Evolutionary conservation across 2,888 invertebrate species (phyloP), one percentile per base, ranked within the genome.

Genomic region (Junonia oenone): DNA sequence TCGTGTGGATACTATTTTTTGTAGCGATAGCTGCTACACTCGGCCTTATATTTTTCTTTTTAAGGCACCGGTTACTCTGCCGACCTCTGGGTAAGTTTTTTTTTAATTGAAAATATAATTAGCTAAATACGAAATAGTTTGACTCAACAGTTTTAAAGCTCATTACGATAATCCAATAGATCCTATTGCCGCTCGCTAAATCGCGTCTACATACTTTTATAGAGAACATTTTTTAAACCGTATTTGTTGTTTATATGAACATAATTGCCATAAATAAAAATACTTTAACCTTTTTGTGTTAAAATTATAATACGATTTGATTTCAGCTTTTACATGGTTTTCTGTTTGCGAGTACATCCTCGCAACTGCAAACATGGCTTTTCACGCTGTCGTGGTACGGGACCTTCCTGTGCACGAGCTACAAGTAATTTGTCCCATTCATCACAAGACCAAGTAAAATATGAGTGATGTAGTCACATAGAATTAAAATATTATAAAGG

Each of bases 311-410:
- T 22, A 1, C 13, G n/a, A 29, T 37, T 57, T 38, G 9, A 14
- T 92, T 92, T 65, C 91, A 98, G 98, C 98, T 45, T 98, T 98
- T 88, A 98, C 97, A 78, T 96, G 96, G 95, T 98, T 98, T 90
- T 97, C 98, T 1, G 92, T 96, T 56, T 97, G 96, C 81, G 98
- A 98, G 84, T 98, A 98, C 82, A 92, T 97, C 73, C 95, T 98
- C 73, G 97, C 98, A 54, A 93, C 95, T 52, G 94, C 96, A 65
- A 98, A 98, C 83, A 98, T 98, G 96, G 95, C 95, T 56, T 98
- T 97, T 88, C 98, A 98, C 76, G 93, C 96, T 63, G 95, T 97
- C 35, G 96, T 97, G 52, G 94, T 96, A 58, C 91, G 94, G 74
- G 97, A 98, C 83, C 96, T 98, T 79, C 96, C 96, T 11, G 92